Percentiles rank a stretch among this genome's conserved stretches.
Conservation (phyloP, 2,888 invertebrate genomes). For the Hecatera dysodea region DNA sequence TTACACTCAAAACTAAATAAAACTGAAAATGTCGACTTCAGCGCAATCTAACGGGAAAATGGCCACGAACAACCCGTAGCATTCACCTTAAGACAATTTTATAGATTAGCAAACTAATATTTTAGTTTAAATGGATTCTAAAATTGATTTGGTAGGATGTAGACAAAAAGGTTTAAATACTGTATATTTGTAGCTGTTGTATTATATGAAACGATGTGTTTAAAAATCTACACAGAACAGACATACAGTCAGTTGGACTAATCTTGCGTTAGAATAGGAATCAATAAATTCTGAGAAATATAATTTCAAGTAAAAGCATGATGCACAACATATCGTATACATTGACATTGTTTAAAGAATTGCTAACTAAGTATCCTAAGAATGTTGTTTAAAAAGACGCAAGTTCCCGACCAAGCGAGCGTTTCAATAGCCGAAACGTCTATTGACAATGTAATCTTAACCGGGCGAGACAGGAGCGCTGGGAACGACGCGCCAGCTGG, state of each 20-base stretch:
- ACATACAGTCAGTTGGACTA: background rate
- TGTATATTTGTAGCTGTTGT: background rate
- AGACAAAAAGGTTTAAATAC: background rate
- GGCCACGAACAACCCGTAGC: no score
- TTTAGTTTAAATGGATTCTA: conserved; percentile 2
- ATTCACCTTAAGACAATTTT: conserved; percentile 64
- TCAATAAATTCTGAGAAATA: conserved; percentile 25
- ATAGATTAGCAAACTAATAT: conserved; percentile 48
- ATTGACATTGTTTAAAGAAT: conserved; percentile 56
- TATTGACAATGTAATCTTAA: conserved; percentile 86
- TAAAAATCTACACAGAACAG: background rate
- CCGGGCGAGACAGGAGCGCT: conserved; percentile 74
- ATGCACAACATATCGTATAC: conserved; percentile 33
- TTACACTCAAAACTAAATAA: no score
- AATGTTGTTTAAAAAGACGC: conserved; percentile 71
- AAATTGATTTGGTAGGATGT: background rate
- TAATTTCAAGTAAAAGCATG: conserved; percentile 17
- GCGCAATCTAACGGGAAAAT: no score
- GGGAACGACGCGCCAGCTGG: conserved; percentile 74
- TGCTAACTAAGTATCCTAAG: conserved; percentile 63
- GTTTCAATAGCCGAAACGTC: conserved; percentile 77
- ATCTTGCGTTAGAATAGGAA: background rate
- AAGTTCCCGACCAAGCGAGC: conserved; percentile 71
- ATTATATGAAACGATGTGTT: no score
- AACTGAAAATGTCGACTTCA: no score